These are phyloP conservation scores for Macropus fuliginosus DNA, from an alignment of 2,797 vertebrate species.

Conservation along the genomic window DNA sequence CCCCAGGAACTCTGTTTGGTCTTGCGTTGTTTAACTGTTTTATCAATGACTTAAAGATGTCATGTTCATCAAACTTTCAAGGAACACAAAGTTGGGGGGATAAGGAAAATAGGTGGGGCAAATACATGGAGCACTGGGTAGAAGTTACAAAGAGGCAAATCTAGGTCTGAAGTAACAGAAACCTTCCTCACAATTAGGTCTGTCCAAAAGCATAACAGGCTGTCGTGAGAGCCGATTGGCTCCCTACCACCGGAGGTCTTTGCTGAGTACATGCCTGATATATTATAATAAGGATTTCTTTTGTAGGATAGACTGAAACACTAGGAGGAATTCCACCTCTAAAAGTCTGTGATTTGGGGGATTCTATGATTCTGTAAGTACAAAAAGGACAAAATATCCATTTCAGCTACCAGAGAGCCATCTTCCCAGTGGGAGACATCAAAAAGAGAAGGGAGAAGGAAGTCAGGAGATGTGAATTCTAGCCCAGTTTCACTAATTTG, in stretches of 20 bases:
- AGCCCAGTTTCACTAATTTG: neutral
- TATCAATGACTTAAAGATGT: neutral
- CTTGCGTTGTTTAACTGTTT: neutral
- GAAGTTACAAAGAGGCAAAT: neutral
- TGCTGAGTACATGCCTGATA: neutral
- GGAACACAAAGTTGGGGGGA: neutral
- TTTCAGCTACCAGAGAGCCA: neutral
- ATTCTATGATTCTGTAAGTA: neutral
- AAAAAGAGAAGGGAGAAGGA: neutral
- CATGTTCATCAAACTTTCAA: neutral
- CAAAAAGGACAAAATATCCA: neutral
- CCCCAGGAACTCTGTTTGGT: neutral
- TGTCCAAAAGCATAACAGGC: neutral
- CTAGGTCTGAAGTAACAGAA: neutral
- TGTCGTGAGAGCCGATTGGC: neutral
- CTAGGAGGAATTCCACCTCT: neutral
- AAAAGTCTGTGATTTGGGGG: neutral
- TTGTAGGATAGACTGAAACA: neutral
- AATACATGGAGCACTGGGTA: neutral
- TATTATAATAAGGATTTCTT: neutral
- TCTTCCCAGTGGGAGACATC: neutral
- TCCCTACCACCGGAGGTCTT: neutral
- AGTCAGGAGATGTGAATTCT: neutral
- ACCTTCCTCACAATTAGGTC: neutral
- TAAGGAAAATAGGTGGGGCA: neutral